Conservation (phyloP, 2,113 vertebrate genomes). For the Poecile atricapillus region DNA sequence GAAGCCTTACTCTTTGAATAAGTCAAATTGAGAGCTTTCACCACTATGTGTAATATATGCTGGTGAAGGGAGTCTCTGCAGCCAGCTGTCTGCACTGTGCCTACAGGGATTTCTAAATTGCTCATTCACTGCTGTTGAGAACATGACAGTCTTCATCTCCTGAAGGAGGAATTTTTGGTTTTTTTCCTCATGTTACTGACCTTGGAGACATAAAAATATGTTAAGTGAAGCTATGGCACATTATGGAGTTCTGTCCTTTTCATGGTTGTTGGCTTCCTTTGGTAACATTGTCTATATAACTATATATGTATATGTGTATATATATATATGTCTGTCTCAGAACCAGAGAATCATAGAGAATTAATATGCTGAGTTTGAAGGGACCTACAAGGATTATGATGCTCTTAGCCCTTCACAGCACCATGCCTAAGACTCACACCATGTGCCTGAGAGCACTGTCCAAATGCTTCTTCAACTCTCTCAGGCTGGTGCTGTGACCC, state of each 20-base stretch:
- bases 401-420: neutral
- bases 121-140: neutral
- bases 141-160: neutral
- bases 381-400: too few species aligned
- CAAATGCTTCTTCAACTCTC: neutral
- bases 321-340: neutral
- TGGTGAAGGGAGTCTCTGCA: neutral
- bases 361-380: neutral
- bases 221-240: neutral
- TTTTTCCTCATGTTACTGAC: neutral
- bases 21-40: neutral
- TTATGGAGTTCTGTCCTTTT: accelerated
- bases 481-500: neutral
- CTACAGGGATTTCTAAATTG: neutral
- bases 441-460: neutral
- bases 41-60: neutral
- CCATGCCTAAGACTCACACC: neutral
- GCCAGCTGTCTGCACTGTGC: neutral
- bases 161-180: neutral
- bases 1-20: neutral
- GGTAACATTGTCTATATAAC: neutral
- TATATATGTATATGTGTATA: too few species aligned
- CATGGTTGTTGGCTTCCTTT: neutral
- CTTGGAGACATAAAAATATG: neutral
- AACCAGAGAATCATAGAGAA: neutral